These are phyloP conservation scores for Erethizon dorsatum DNA, from an alignment of 2,797 vertebrate genomes.

Conservation along the genomic window DNA sequence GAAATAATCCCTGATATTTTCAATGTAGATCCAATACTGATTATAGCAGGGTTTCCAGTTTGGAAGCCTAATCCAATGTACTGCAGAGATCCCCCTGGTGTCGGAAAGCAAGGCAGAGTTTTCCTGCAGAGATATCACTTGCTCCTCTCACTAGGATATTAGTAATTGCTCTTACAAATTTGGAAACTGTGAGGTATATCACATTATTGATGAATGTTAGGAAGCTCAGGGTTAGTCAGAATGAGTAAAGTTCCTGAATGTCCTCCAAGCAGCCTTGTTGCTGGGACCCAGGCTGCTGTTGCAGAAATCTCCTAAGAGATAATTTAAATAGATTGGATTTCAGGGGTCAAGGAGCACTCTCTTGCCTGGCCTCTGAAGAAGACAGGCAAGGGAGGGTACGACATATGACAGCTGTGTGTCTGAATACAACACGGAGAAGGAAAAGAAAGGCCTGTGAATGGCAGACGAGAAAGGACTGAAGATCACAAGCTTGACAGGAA, in stretches of 20 bases:
- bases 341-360: not conserved
- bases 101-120: slow-evolving; percentile 38
- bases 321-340: slow-evolving; percentile 26
- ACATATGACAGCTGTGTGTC: slow-evolving; percentile 26
- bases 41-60: slow-evolving; percentile 43
- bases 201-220: slow-evolving; percentile 49
- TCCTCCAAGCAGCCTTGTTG: slow-evolving; percentile 34
- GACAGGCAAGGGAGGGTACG: slow-evolving; percentile 2
- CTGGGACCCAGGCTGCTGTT: not conserved
- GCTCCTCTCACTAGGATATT: slow-evolving; percentile 41
- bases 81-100: not conserved
- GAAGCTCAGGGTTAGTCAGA: slow-evolving; percentile 55
- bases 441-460: slow-evolving; percentile 20
- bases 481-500: slow-evolving; percentile 20
- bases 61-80: slow-evolving; percentile 53
- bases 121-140: slow-evolving; percentile 52
- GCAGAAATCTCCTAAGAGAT: slow-evolving; percentile 39
- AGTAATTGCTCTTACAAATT: slow-evolving; percentile 68
- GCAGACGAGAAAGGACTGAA: slow-evolving; percentile 16
- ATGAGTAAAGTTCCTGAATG: slow-evolving; percentile 46
- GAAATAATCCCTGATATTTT: slow-evolving; percentile 19
- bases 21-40: slow-evolving; percentile 23
- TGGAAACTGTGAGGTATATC: slow-evolving; percentile 33
- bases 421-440: not conserved
- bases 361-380: slow-evolving; percentile 43